Conservation (phyloP, 1,140 invertebrate genomes). For the Drosophila lacteicornis region DNA sequence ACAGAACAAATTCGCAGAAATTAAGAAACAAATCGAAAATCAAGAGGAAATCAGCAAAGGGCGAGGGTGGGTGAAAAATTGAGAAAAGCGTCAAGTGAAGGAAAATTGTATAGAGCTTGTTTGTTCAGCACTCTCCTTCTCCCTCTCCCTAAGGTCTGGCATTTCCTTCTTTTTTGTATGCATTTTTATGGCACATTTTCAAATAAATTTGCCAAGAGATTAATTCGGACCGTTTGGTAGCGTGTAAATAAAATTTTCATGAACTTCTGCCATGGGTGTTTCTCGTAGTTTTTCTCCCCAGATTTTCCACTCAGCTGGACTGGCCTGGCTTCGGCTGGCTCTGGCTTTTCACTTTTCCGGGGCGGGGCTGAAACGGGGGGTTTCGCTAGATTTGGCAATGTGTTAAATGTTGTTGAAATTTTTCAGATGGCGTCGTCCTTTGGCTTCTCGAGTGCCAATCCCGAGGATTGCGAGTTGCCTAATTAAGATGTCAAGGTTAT, state of each 20-base stretch:
- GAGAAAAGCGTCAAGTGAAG: slow-evolving; percentile 50
- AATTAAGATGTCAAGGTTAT: slow-evolving; percentile 80
- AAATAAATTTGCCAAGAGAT: slow-evolving; percentile 83
- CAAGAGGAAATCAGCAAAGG: slow-evolving; percentile 44
- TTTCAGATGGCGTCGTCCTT: slow-evolving; percentile 38
- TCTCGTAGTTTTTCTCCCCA: slow-evolving; percentile 47
- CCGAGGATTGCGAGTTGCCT: slow-evolving; percentile 52
- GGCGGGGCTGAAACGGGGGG: slow-evolving; percentile 16
- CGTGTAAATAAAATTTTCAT: slow-evolving; percentile 83
- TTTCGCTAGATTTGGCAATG: slow-evolving; percentile 80
- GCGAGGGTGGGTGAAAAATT: slow-evolving; percentile 30
- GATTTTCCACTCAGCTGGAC: slow-evolving; percentile 40
- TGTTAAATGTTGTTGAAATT: slow-evolving; percentile 83
- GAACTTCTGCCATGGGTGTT: slow-evolving; percentile 68
- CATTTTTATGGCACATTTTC: slow-evolving; percentile 83
- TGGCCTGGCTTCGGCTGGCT: slow-evolving; percentile 3
- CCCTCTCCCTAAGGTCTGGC: slow-evolving; percentile 8
- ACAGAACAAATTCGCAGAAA: slow-evolving; percentile 80
- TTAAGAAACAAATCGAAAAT: slow-evolving; percentile 84
- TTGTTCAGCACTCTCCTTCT: slow-evolving; percentile 49
- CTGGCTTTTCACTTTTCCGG: slow-evolving; percentile 38
- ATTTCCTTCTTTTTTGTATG: slow-evolving; percentile 61
- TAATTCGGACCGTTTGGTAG: slow-evolving; percentile 82
- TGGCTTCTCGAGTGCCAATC: slow-evolving; percentile 70
- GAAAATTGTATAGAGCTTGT: slow-evolving; percentile 75